Percentiles rank a stretch among this genome's conserved stretches.
These are phyloP conservation scores for Sanderia malayensis DNA, from an alignment of 30 jellyfish, hydroid and myxozoan species.

Conservation along the genomic window DNA sequence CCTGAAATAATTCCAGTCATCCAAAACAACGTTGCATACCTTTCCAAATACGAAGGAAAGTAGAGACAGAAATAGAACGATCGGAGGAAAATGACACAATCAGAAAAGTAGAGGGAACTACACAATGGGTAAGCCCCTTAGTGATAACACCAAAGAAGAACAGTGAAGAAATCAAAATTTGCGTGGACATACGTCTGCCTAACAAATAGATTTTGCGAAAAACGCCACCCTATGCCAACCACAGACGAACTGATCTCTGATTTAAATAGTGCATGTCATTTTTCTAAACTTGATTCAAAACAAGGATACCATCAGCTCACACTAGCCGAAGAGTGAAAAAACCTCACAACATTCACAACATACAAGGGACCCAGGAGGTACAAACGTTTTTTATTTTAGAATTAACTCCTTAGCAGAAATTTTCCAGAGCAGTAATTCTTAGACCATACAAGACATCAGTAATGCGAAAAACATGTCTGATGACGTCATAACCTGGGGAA, in stretches of 20 bases:
- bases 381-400: slow-evolving; percentile 15
- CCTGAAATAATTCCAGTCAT: slow-evolving; percentile 47
- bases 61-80: slow-evolving; percentile 41
- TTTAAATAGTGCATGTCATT: slow-evolving; percentile 22
- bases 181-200: slow-evolving; percentile 60
- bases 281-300: slow-evolving; percentile 35
- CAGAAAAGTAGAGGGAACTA: slow-evolving; percentile 65
- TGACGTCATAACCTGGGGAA: slow-evolving; percentile 43
- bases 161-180: slow-evolving; percentile 37
- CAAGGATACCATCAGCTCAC: slow-evolving; percentile 52
- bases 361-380: slow-evolving; percentile 34
- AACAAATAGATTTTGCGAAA: slow-evolving; percentile 40
- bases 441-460: slow-evolving; percentile 37
- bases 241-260: slow-evolving; percentile 30
- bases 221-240: slow-evolving; percentile 59
- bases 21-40: slow-evolving; percentile 49
- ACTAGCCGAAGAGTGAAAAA: slow-evolving; percentile 44
- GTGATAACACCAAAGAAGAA: slow-evolving; percentile 62
- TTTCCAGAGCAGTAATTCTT: slow-evolving; percentile 36
- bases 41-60: slow-evolving; percentile 55
- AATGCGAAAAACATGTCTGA: slow-evolving; percentile 31
- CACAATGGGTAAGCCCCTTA: slow-evolving; percentile 73
- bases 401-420: slow-evolving; percentile 15
- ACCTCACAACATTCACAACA: slow-evolving; percentile 33
- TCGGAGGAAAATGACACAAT: slow-evolving; percentile 53